Evolutionary conservation across 2,888 invertebrate species (phyloP).

Genomic region (Notocelia uddmanniana): DNA sequence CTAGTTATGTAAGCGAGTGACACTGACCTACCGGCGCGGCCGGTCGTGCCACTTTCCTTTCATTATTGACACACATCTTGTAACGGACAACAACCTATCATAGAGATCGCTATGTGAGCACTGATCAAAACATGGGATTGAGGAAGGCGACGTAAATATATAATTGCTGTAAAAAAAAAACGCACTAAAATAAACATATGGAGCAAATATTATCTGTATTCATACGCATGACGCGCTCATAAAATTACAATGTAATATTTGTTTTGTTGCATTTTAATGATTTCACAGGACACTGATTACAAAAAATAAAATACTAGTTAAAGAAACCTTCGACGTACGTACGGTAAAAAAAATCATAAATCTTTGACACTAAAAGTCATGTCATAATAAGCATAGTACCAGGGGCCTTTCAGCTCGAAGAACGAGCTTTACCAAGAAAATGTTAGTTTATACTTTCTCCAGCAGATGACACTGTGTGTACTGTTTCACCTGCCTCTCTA

Average conservation of each 20-base stretch:
- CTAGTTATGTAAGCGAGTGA: constrained; percentile 79
- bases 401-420: too few species aligned
- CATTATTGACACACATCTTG: constrained; percentile 83
- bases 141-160: background rate
- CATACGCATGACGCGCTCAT: background rate
- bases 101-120: constrained; percentile 62
- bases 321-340: background rate
- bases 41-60: constrained; percentile 82
- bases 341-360: background rate
- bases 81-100: constrained; percentile 68
- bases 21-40: constrained; percentile 81
- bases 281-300: background rate
- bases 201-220: background rate
- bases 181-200: background rate
- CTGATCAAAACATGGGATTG: constrained; percentile 52
- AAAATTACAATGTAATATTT: background rate
- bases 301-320: background rate
- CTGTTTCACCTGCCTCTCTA: too few species aligned
- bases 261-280: background rate
- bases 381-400: background rate
- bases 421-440: too few species aligned
- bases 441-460: too few species aligned
- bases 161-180: background rate
- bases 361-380: background rate
- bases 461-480: too few species aligned